Base-by-base conservation (phyloP, 2,113 vertebrate species). In the Callorhinus ursinus region DNA sequence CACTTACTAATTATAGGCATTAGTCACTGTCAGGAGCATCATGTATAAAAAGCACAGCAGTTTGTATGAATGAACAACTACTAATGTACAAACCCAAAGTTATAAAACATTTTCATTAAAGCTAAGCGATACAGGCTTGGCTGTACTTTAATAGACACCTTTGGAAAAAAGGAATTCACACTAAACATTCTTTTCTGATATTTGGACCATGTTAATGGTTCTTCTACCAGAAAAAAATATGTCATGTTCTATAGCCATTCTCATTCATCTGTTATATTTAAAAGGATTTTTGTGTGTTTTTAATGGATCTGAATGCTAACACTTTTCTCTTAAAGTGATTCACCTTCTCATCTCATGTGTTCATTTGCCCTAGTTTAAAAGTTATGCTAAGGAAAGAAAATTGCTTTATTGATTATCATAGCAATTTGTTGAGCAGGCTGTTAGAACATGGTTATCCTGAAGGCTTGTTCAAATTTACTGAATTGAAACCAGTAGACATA, bases 361-460 rank as follows among this genome's bases (percentile, higher is more conserved):
- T 95, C 89, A 86, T 69, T 93, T 95, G 59, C 31, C 76, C 33
- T 51, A 88, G 2, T 71, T 88, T 87, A 69, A 97, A 96, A 95
- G 24, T 57, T 71, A 74, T 65, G n/a, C 76, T 69, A 84, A 79
- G 21, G 28, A 65, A 94, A 89, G 53, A 94, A 92, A 97, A 96
- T n/a, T 79, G 46, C 21, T 33, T 92, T 88, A 76, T 74, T 93
- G 89, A 89, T 89, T 84, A 42, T 69, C 67, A 93, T n/a, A 69
- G 49, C 74, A 61, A 71, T 76, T 96, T 90, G 33, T 46, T 69
- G 15, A 95, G 61, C 57, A 85, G 24, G 51, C 36, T 74, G 8
- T 95, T 88, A 97, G 76, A 93, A 86, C 36, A 90, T 36, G 46
- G 12, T 86, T 49, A 86, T 84, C 46, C 63, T 92, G 65, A 96